Conservation (phyloP, 2,797 vertebrate species). For the Labroides dimidiatus region DNA sequence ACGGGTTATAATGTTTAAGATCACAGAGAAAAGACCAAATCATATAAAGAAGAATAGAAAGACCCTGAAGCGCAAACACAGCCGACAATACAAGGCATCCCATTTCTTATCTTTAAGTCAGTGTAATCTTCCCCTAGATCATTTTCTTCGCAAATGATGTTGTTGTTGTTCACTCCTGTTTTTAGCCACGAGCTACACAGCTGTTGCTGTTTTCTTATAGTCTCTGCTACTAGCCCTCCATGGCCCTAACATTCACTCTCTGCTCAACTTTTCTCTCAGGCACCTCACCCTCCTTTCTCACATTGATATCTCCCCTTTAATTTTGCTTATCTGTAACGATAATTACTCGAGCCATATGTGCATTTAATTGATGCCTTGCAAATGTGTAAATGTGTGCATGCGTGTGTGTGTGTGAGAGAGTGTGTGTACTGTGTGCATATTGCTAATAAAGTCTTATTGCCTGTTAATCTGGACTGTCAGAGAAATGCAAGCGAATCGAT, state of each 20-base stretch:
- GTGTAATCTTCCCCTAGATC: slow-evolving; percentile 71
- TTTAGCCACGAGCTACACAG: slow-evolving; percentile 87
- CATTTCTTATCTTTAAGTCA: slow-evolving; percentile 71
- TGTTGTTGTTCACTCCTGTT: slow-evolving; percentile 82
- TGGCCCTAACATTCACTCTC: slow-evolving; percentile 70
- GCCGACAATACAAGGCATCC: slow-evolving; percentile 34
- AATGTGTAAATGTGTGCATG: slow-evolving; percentile 81
- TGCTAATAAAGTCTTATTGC: slow-evolving; percentile 76
- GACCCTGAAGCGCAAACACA: slow-evolving; percentile 7
- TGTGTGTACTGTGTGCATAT: slow-evolving; percentile 68
- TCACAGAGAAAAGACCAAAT: slow-evolving; percentile 4
- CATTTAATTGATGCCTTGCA: slow-evolving; percentile 75
- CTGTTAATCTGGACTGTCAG: slow-evolving; percentile 73
- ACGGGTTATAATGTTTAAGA: slow-evolving; percentile 7
- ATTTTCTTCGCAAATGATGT: slow-evolving; percentile 82
- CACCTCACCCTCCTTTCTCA: slow-evolving; percentile 63
- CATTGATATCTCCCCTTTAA: slow-evolving; percentile 69
- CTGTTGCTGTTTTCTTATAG: slow-evolving; percentile 87
- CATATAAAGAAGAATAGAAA: slow-evolving; percentile 9
- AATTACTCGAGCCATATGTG: slow-evolving; percentile 82
- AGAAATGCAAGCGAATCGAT: slow-evolving; percentile 69
- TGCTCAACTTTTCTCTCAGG: slow-evolving; percentile 75
- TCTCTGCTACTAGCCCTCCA: slow-evolving; percentile 73
- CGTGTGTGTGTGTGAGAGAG: slow-evolving; percentile 75
- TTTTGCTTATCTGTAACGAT: slow-evolving; percentile 79